Percentiles rank a stretch among this genome's conserved stretches.
These are phyloP conservation scores for Lepus europaeus DNA, from an alignment of 2,113 vertebrate species.

Conservation along the genomic window DNA sequence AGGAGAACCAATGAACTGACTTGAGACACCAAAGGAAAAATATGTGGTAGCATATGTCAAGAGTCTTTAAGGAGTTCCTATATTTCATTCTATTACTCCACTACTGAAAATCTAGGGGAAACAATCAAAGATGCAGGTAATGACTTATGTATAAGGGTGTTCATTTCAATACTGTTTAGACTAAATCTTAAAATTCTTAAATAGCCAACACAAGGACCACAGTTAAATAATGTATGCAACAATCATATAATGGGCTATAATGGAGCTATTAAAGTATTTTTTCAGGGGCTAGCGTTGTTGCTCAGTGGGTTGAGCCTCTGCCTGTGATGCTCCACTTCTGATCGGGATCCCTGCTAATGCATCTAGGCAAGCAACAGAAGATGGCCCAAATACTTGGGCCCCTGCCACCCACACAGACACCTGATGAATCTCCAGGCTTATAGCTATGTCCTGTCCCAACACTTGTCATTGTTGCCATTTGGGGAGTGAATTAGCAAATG, in stretches of 20 bases:
- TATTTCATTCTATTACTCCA: neutral
- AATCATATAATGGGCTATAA: neutral
- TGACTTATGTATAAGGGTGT: neutral
- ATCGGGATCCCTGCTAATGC: too few relatives aligned
- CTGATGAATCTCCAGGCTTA: too few relatives aligned
- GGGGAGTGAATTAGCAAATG: too few relatives aligned
- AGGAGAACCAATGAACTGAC: neutral
- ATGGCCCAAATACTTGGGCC: too few relatives aligned
- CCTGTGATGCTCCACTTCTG: too few relatives aligned
- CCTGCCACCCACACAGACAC: too few relatives aligned
- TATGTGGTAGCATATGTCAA: neutral
- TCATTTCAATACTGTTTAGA: neutral
- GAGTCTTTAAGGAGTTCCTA: neutral
- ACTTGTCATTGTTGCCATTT: too few relatives aligned
- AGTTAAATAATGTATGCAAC: neutral
- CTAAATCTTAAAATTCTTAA: neutral
- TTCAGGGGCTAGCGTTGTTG: neutral
- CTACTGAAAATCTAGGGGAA: slow-evolving; percentile 1
- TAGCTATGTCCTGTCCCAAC: too few relatives aligned
- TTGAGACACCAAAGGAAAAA: neutral
- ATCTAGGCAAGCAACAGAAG: too few relatives aligned
- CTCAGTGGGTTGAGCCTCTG: too few relatives aligned
- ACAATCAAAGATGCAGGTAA: neutral
- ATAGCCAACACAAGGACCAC: neutral
- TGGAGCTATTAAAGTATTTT: neutral